Conservation (phyloP, 2,888 invertebrate genomes). For the Dioctria linearis region DNA sequence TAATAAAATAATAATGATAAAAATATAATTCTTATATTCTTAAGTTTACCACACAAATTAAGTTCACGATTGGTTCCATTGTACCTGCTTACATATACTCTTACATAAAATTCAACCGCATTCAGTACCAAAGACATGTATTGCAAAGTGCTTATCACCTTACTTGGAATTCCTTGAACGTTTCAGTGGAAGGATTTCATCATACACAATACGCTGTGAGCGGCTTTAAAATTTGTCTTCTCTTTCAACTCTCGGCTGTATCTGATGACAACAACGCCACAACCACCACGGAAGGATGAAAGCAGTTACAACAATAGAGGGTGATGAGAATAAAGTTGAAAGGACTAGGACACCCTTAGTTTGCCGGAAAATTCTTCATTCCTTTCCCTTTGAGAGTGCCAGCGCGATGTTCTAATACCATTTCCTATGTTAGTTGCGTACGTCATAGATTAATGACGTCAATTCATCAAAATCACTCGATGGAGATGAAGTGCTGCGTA, state of each 20-base stretch:
- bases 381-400: constrained; percentile 44
- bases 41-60: no score
- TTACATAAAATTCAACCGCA: not conserved
- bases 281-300: constrained; percentile 39
- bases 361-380: constrained; percentile 51
- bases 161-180: constrained; percentile 45
- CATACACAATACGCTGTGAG: constrained; percentile 48
- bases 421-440: constrained; percentile 69
- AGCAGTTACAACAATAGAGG: constrained; percentile 36
- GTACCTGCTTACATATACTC: not conserved
- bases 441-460: constrained; percentile 72
- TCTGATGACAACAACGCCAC: constrained; percentile 48
- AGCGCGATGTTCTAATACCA: constrained; percentile 60
- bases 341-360: constrained; percentile 40
- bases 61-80: no score
- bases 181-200: constrained; percentile 54
- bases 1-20: no score
- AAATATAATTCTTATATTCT: no score
- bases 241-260: constrained; percentile 34
- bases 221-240: constrained; percentile 52
- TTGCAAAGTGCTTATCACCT: constrained; percentile 37
- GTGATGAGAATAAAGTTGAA: not conserved
- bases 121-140: constrained; percentile 41
- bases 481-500: constrained; percentile 65
- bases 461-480: constrained; percentile 71